Base-by-base conservation (phyloP, 2,113 vertebrate genomes). In the Pavo muticus region DNA sequence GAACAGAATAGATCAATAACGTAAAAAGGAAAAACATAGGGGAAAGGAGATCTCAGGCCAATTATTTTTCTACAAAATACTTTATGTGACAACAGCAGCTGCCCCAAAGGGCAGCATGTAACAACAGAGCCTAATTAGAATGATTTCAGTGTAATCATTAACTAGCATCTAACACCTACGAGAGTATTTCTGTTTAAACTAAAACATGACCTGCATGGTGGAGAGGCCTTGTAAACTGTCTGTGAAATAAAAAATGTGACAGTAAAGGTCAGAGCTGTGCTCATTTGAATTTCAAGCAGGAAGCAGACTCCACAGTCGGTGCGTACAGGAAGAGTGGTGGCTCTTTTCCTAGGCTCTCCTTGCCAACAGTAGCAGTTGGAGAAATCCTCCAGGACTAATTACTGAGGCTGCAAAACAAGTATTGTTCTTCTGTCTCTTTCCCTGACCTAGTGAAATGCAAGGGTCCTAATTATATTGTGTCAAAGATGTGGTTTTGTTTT, bases 131-230 rank as follows among this genome's bases (percentile, higher is more conserved):
- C 98, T 98, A 98, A 98, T 98, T 98, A 98, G 98, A 97, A 97
- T 97, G 97, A 98, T 98, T 98, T 98, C 97, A 95, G 94, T 98
- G 96, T 98, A 98, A 98, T 98, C 98, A 98, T 98, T 98, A 98
- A 98, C 98, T 98, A 87, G 97, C 97, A 97, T 98, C 98, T 97
- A 98, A 98, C 98, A 98, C 97, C 97, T 98, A 98, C 24, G 79
- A 98, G 97, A 98, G 93, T 97, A 97, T 98, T 98, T 97, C 97
- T 98, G 97, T 98, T 98, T 98, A 98, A 98, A 97, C 97, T 98
- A 98, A 98, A 98, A 98, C 98, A 98, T 98, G 98, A 98, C 98
- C 98, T 97, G 97, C 97, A 97, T 97, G 94, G 97, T 96, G 96
- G 97, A 97, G 96, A 97, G 97, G 97, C 98, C 98, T 98, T 98